These are phyloP conservation scores for Hydractinia symbiolongicarpus DNA, from an alignment of 30 jellyfish, hydroid and myxozoan genomes.

Conservation along the genomic window DNA sequence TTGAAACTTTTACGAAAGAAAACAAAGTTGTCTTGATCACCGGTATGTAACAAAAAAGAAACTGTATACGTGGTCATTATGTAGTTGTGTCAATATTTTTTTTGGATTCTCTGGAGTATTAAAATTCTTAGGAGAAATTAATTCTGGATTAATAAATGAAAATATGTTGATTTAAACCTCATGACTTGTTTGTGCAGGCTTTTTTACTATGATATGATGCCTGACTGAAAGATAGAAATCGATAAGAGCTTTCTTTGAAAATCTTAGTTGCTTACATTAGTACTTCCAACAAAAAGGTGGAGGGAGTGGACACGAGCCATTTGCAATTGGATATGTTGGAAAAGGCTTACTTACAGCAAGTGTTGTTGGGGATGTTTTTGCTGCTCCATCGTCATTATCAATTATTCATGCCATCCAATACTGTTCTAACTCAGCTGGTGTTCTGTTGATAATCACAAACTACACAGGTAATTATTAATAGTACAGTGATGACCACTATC, in stretches of 20 bases:
- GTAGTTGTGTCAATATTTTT: no score
- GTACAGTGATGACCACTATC: neutral
- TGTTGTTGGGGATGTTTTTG: slow-evolving; percentile 78
- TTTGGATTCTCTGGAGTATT: no score
- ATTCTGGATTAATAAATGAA: no score
- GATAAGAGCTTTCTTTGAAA: neutral
- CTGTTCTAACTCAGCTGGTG: slow-evolving; percentile 61
- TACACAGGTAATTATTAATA: slow-evolving; percentile 41
- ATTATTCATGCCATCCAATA: slow-evolving; percentile 58
- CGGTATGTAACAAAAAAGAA: slow-evolving; percentile 14
- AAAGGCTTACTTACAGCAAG: slow-evolving; percentile 77
- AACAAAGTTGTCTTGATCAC: slow-evolving; percentile 75
- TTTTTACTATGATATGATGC: no score
- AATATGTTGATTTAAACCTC: no score
- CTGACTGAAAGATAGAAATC: neutral
- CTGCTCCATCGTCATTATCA: slow-evolving; percentile 78
- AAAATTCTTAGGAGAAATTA: no score
- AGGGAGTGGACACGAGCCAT: slow-evolving; percentile 95
- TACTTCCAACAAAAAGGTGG: slow-evolving; percentile 45
- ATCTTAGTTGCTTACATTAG: neutral
- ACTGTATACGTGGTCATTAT: neutral
- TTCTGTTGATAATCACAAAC: slow-evolving; percentile 64
- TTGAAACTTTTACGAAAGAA: slow-evolving; percentile 31
- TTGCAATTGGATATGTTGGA: slow-evolving; percentile 79
- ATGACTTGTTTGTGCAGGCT: no score